Conservation (phyloP, 2,113 vertebrate genomes). For the Myrmophylax atrothorax region DNA sequence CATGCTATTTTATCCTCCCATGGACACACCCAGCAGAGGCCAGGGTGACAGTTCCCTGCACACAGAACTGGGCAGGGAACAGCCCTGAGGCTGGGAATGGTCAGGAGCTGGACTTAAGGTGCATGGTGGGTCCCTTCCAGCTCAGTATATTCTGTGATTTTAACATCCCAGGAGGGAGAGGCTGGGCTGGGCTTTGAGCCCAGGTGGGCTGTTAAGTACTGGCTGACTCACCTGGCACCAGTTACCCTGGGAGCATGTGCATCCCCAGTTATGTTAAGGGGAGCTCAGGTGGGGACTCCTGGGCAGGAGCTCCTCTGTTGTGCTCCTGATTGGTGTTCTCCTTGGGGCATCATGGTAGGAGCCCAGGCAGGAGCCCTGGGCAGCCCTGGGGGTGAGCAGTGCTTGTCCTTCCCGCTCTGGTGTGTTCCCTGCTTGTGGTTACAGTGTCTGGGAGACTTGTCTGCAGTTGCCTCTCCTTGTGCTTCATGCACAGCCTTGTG, state of each 20-base stretch:
- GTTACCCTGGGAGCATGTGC: not conserved
- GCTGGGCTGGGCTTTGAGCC: not conserved
- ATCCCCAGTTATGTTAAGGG: not conserved
- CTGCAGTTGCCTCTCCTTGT: not conserved
- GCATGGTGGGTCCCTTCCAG: not conserved
- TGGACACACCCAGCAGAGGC: not conserved
- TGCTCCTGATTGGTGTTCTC: not conserved
- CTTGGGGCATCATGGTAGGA: not conserved
- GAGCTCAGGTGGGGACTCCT: not conserved
- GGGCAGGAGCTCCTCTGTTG: not conserved
- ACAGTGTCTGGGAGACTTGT: not conserved
- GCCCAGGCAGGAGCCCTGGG: not conserved
- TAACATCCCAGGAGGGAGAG: not conserved
- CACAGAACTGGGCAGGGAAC: not conserved
- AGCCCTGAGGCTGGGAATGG: not conserved
- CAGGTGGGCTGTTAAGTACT: not conserved
- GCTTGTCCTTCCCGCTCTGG: not conserved
- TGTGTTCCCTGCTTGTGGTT: not conserved
- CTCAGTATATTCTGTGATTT: not conserved
- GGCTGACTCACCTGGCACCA: not conserved
- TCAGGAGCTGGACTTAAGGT: not conserved
- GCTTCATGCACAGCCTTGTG: rapidly evolving
- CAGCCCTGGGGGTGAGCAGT: not conserved
- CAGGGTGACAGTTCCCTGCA: too few species aligned
- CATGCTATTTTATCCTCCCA: not conserved